Evolutionary conservation across 2,888 invertebrate species (phyloP).

Genomic region (Lacanobia wlatinum): DNA sequence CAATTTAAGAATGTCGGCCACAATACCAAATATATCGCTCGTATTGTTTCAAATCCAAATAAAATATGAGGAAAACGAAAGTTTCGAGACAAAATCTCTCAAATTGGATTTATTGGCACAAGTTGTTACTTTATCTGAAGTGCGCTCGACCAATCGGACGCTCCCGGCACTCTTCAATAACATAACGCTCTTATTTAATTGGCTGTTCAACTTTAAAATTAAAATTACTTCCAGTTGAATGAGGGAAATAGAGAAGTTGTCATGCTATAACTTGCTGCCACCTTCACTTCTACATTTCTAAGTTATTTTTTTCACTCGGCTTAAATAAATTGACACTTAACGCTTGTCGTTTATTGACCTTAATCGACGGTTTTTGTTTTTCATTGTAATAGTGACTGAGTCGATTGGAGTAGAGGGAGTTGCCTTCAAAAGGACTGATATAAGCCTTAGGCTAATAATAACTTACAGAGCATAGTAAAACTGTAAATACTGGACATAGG

Average conservation of each 20-base stretch:
- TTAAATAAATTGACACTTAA: background rate
- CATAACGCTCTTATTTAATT: slow-evolving; percentile 34
- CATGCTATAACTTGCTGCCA: too few relatives aligned
- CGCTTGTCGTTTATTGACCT: background rate
- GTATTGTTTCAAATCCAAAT: background rate
- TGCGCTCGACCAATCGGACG: slow-evolving; percentile 55
- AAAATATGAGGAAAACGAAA: slow-evolving; percentile 5
- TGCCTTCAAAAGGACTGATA: background rate
- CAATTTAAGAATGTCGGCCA: background rate
- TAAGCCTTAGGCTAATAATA: background rate
- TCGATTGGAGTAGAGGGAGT: background rate
- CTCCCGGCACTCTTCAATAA: slow-evolving; percentile 32
- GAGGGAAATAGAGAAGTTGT: background rate
- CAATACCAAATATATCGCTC: background rate
- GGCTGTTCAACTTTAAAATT: slow-evolving; percentile 21
- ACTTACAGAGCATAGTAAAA: background rate
- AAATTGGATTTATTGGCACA: slow-evolving; percentile 70
- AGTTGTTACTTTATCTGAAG: slow-evolving; percentile 63
- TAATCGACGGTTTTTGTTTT: background rate
- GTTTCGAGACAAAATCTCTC: slow-evolving; percentile 51
- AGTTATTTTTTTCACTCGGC: background rate
- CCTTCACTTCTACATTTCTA: background rate
- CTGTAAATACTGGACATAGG: too few relatives aligned
- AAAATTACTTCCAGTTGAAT: slow-evolving; percentile 6
- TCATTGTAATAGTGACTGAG: background rate